Base-by-base conservation (phyloP, 2,113 vertebrate genomes). In the Nesogale talazaci region DNA sequence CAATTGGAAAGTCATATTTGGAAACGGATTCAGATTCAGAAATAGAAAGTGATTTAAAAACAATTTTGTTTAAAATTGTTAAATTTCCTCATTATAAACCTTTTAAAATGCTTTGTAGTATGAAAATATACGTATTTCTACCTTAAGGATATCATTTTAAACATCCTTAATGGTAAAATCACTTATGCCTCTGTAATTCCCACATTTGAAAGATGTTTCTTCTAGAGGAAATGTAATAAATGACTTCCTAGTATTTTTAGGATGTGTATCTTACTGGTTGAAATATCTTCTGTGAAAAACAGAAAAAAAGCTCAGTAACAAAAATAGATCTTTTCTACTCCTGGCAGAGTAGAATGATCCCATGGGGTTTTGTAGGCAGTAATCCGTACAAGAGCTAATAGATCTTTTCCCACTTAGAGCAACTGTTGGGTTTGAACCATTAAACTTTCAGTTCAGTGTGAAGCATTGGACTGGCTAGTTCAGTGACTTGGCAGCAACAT, bases 1-100 rank as follows among this genome's bases (percentile, higher is more conserved):
- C 3, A 87, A 20, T 11, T 84, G 70, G n/a, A 93, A 95, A 95
- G 38, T 91, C 61, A 79, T n/a, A 31, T 92, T 90, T 92, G n/a
- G 67, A 88, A 88, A 27, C 76, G 69, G 42, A 85, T 12, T 78
- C 67, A 92, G 46, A 82, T 93, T 91, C 31, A 77, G 67, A 94
- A 88, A 92, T 83, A 42, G 11, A 84, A 76, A 92, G 52, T 78
- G 56, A 80, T 61, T 23, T 83, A 83, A 46, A 6, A 86, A 81
- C 69, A 2, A 8, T 36, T 67, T 40, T 92, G 3, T 88, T 83
- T 72, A 31, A 52, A 84, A 12, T 75, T 46, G 57, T 81, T 78
- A 61, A 19, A 61, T 0, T 79, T 76, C 31, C 81, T 89, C 83
- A 36, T 59, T 82, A 89, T 1, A 27, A 69, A 72, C 3, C 65